Evolutionary conservation across 2,888 invertebrate species (phyloP).

Genomic region (Cactoblastis cactorum): DNA sequence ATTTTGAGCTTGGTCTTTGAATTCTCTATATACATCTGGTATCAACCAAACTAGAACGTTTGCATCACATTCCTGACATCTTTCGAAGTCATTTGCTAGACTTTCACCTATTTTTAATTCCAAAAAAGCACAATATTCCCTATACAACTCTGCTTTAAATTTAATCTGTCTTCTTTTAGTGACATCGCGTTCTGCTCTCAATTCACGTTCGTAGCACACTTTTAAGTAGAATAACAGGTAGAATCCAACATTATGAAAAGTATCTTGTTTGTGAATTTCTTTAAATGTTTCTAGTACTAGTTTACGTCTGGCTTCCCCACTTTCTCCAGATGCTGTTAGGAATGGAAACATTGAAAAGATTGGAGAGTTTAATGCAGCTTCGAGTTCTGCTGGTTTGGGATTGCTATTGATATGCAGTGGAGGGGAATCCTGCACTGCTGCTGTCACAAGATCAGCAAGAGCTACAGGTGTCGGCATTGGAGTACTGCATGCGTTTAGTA

Average conservation of each 20-base stretch:
- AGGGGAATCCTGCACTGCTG: slow-evolving; percentile 71
- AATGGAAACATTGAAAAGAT: slow-evolving; percentile 93
- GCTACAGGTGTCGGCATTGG: slow-evolving; percentile 64
- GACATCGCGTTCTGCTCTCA: slow-evolving; percentile 64
- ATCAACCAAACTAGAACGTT: slow-evolving; percentile 94
- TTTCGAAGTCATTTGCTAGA: slow-evolving; percentile 90
- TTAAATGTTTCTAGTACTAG: slow-evolving; percentile 88
- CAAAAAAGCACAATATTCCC: slow-evolving; percentile 90
- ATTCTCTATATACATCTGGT: slow-evolving; percentile 95
- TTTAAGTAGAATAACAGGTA: slow-evolving; percentile 93
- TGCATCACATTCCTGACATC: slow-evolving; percentile 93
- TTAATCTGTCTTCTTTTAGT: slow-evolving; percentile 79
- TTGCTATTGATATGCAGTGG: slow-evolving; percentile 70
- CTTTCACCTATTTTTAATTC: slow-evolving; percentile 87
- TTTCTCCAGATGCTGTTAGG: slow-evolving; percentile 82
- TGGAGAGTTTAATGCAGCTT: slow-evolving; percentile 86
- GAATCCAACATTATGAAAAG: slow-evolving; percentile 89
- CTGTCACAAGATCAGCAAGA: slow-evolving; percentile 66
- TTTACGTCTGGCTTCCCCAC: slow-evolving; percentile 87
- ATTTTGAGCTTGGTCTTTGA: slow-evolving; percentile 91
- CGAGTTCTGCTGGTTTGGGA: slow-evolving; percentile 77
- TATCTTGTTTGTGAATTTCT: slow-evolving; percentile 84
- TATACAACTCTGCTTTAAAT: slow-evolving; percentile 92
- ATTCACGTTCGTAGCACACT: slow-evolving; percentile 82
- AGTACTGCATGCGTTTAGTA: slow-evolving; percentile 56